A percentile compares a stretch with the other conserved stretches of the same genome.
phyloP scores from a whole-genome alignment of 2,888 invertebrate genomes.

The Eumerus sabulonum region DNA sequence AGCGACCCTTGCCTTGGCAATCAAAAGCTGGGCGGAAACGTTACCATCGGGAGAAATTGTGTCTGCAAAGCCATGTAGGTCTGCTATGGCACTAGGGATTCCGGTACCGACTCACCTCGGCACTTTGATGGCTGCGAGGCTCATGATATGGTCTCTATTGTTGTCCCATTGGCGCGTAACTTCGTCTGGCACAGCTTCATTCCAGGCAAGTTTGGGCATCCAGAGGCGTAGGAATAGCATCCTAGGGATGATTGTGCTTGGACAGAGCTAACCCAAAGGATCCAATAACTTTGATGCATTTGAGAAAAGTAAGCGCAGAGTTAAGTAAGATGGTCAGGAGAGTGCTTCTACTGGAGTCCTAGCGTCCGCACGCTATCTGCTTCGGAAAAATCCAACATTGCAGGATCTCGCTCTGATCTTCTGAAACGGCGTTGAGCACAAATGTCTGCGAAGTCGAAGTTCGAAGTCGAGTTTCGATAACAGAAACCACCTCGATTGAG shows the following conservation, averaged over 20 bases:
- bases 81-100: too few relatives aligned
- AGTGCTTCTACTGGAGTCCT: neutral
- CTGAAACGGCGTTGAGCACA: neutral
- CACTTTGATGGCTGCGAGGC: slow-evolving; percentile 11
- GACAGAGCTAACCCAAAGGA: neutral
- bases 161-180: too few relatives aligned
- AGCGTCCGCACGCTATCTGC: neutral
- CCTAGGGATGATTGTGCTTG: neutral
- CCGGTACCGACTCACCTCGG: too few relatives aligned
- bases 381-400: neutral
- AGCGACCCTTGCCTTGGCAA: neutral
- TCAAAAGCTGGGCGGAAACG: neutral
- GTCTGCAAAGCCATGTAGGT: neutral
- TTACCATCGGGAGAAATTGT: neutral
- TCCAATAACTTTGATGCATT: too few relatives aligned
- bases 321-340: neutral
- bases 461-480: too few relatives aligned
- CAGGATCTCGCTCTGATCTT: neutral
- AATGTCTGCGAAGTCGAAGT: too few relatives aligned
- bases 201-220: too few relatives aligned
- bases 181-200: too few relatives aligned
- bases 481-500: neutral
- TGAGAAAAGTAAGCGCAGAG: neutral
- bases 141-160: slow-evolving; percentile 5
- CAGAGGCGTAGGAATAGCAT: neutral